Conservation (phyloP, 2,113 vertebrate species). For the Accipiter virgatus region DNA sequence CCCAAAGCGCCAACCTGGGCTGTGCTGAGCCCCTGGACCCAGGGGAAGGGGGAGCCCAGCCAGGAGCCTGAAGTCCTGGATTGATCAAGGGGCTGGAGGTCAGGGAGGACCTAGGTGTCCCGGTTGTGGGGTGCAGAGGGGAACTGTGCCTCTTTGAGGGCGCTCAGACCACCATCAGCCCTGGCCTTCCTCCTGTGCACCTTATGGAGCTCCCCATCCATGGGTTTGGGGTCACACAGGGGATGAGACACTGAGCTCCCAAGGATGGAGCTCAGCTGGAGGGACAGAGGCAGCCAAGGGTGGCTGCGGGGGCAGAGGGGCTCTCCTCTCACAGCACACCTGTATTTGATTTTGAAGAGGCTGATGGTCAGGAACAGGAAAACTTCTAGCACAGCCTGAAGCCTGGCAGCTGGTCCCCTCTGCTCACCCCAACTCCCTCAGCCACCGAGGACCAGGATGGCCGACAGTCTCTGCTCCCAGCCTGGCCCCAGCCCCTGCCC, state of each 20-base stretch:
- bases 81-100: fast-evolving
- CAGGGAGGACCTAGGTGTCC: not conserved
- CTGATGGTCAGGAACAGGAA: not conserved
- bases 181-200: not conserved
- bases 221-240: not conserved
- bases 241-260: not conserved
- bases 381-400: not conserved
- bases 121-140: not conserved
- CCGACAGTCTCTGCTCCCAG: not conserved
- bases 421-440: fast-evolving
- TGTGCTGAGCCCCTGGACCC: not conserved
- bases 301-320: not conserved
- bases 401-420: not conserved
- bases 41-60: not conserved
- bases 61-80: not conserved
- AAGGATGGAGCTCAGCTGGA: not conserved
- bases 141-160: not conserved
- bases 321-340: not conserved
- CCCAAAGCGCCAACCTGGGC: not conserved
- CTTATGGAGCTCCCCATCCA: fast-evolving
- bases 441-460: fast-evolving
- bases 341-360: not conserved
- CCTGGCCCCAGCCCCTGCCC: fast-evolving
- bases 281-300: not conserved
- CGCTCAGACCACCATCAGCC: not conserved